phyloP scores from a whole-genome alignment of 2,113 vertebrate species.

The Sorex araneus region DNA sequence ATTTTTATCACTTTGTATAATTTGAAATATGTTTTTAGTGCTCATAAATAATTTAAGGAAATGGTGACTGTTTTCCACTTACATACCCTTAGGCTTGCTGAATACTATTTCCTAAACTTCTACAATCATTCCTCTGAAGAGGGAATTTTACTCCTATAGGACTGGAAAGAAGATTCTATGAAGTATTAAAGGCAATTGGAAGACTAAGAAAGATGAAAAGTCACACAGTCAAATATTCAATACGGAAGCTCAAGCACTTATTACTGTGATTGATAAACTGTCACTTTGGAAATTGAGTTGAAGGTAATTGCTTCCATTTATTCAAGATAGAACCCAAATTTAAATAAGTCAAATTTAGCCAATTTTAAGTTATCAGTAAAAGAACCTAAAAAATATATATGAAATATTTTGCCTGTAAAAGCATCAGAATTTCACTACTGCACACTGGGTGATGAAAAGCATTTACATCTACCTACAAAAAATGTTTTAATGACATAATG shows the following conservation, averaged over 20 bases:
- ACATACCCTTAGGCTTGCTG: background rate
- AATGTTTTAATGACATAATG: slow-evolving; percentile 87
- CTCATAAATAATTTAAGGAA: background rate
- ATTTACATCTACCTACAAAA: slow-evolving; percentile 81
- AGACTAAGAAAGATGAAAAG: background rate
- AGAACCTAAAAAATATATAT: slow-evolving; percentile 74
- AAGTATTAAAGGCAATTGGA: background rate
- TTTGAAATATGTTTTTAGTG: background rate
- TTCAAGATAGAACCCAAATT: slow-evolving; percentile 71
- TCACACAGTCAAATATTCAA: slow-evolving; percentile 52
- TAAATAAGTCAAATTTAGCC: slow-evolving; percentile 80
- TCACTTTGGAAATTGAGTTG: slow-evolving; percentile 64
- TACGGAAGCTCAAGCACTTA: slow-evolving; percentile 57
- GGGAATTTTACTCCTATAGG: background rate
- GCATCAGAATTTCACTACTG: slow-evolving; percentile 85
- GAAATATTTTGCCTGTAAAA: slow-evolving; percentile 85
- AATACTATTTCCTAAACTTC: background rate
- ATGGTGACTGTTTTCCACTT: background rate
- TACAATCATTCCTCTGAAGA: background rate
- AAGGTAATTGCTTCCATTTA: slow-evolving; percentile 73
- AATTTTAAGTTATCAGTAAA: slow-evolving; percentile 80
- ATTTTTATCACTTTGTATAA: background rate
- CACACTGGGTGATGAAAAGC: slow-evolving; percentile 79
- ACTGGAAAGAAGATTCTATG: background rate
- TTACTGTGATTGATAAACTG: slow-evolving; percentile 76